Percentiles rank a stretch among this genome's conserved stretches.
Conservation (phyloP, 2,113 vertebrate species). For the Syrmaticus mikado region DNA sequence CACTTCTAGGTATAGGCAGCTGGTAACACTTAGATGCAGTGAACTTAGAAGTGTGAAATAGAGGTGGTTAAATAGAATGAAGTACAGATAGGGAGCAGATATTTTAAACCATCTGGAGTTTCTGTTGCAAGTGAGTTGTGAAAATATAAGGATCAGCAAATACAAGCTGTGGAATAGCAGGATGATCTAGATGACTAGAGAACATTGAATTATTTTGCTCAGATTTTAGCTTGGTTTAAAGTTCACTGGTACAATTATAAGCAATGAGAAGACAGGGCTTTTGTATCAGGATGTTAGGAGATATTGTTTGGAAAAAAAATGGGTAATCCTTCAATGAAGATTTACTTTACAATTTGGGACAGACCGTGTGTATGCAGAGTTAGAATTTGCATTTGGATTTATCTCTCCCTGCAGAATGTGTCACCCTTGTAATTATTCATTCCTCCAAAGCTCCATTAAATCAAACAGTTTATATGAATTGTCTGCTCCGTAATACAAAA, state of each 20-base stretch:
- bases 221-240: constrained; percentile 1
- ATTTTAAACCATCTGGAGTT: neutral
- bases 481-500: neutral
- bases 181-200: neutral
- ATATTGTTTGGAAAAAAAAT: neutral
- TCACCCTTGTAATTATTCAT: neutral
- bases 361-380: neutral
- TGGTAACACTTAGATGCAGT: neutral
- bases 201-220: neutral
- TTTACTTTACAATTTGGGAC: neutral
- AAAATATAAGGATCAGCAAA: neutral
- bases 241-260: neutral
- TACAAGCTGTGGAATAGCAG: neutral
- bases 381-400: constrained; percentile 12
- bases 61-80: neutral
- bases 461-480: neutral
- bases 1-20: neutral
- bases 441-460: neutral
- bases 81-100: neutral
- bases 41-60: neutral
- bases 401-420: neutral
- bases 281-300: neutral
- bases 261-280: neutral
- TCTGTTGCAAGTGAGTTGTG: neutral
- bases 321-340: neutral